These are phyloP conservation scores for Drosophila seclusa DNA, from an alignment of 2,888 invertebrate species.

Conservation along the genomic window DNA sequence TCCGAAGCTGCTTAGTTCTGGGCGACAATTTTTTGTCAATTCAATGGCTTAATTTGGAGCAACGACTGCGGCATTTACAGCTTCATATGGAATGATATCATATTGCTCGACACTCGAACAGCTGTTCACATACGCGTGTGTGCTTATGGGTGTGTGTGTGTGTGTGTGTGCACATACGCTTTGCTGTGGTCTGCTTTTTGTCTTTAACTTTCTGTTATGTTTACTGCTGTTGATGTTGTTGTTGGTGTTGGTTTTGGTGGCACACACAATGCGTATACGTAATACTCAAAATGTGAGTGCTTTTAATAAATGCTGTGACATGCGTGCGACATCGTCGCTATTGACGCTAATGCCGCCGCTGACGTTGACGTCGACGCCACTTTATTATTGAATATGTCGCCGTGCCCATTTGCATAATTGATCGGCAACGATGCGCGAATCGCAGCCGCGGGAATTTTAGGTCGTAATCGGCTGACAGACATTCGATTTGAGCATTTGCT, in stretches of 20 bases:
- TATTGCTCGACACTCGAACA: slow-evolving; percentile 16
- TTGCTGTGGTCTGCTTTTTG: slow-evolving; percentile 7
- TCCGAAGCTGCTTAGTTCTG: not conserved
- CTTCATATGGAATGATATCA: slow-evolving; percentile 23
- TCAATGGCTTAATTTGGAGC: slow-evolving; percentile 27
- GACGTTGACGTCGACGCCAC: slow-evolving; percentile 47
- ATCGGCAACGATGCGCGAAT: slow-evolving; percentile 78
- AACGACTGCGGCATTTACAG: slow-evolving; percentile 15
- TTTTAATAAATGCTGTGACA: slow-evolving; percentile 74
- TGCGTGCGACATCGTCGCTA: slow-evolving; percentile 60
- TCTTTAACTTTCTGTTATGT: slow-evolving; percentile 17
- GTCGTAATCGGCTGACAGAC: slow-evolving; percentile 61
- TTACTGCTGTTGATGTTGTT: slow-evolving; percentile 6
- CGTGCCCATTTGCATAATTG: slow-evolving; percentile 75
- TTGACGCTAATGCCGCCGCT: slow-evolving; percentile 23
- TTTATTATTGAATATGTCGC: slow-evolving; percentile 77
- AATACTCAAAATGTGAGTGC: slow-evolving; percentile 50
- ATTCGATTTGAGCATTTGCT: slow-evolving; percentile 59
- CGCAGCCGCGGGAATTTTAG: slow-evolving; percentile 56
- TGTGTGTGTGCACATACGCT: slow-evolving; percentile 23
- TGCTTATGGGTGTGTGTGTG: not conserved
- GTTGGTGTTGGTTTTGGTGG: slow-evolving; percentile 8
- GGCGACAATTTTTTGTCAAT: slow-evolving; percentile 15
- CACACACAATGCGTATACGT: slow-evolving; percentile 63
- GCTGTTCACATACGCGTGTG: slow-evolving; percentile 5